These are phyloP conservation scores for Hyphantria cunea DNA, from an alignment of 1,140 invertebrate genomes.

Conservation along the genomic window DNA sequence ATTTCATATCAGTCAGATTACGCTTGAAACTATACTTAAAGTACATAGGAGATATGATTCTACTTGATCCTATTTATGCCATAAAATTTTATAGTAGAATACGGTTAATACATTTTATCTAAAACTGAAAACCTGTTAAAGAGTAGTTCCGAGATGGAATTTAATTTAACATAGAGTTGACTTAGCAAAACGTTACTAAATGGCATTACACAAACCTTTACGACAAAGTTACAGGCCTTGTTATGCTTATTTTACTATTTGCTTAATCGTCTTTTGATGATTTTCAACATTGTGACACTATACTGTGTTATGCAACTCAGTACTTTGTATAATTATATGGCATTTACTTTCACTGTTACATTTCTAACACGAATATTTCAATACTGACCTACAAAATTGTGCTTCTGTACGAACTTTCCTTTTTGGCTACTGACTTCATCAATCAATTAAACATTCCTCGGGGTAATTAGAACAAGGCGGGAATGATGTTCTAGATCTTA, in stretches of 20 bases:
- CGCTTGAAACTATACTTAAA: too few species aligned
- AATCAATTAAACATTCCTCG: slow-evolving; percentile 42
- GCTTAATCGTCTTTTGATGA: slow-evolving; percentile 69
- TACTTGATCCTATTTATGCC: too few species aligned
- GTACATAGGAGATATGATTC: too few species aligned
- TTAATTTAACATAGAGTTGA: slow-evolving; percentile 12
- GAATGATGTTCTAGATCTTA: slow-evolving; percentile 69
- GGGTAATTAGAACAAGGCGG: slow-evolving; percentile 57
- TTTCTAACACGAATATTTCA: slow-evolving; percentile 28
- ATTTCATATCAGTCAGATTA: too few species aligned
- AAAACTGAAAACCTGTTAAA: not conserved
- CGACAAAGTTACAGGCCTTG: slow-evolving; percentile 47
- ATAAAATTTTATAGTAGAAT: too few species aligned
- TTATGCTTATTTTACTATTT: slow-evolving; percentile 56
- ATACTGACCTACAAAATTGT: slow-evolving; percentile 4
- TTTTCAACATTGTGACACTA: slow-evolving; percentile 45
- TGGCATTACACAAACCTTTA: slow-evolving; percentile 55
- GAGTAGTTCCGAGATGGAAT: slow-evolving; percentile 21
- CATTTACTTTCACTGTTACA: slow-evolving; percentile 60
- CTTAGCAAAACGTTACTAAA: slow-evolving; percentile 57
- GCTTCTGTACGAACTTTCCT: slow-evolving; percentile 8
- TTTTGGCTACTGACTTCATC: slow-evolving; percentile 25
- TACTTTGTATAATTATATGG: slow-evolving; percentile 51
- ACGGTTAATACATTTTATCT: too few species aligned
- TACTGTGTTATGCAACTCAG: slow-evolving; percentile 44